phyloP scores from a whole-genome alignment of 2,113 vertebrate species.

The Lepus timidus region DNA sequence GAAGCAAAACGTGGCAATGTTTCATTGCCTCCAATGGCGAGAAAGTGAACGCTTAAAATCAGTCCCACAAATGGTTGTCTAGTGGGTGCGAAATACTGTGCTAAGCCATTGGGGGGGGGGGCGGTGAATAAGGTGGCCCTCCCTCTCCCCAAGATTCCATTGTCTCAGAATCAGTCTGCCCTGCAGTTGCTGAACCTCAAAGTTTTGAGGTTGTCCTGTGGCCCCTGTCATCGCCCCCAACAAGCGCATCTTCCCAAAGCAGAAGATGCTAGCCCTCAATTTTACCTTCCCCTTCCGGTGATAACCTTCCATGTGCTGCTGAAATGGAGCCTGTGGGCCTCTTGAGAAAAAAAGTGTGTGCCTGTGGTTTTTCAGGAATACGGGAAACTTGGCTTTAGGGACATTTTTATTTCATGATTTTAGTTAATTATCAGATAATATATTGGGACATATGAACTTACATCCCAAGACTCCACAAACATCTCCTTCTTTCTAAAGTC shows the following conservation, averaged over 20 bases:
- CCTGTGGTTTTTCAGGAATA: neutral
- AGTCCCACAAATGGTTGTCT: neutral
- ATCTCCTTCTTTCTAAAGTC: neutral
- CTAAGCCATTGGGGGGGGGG: too few species aligned
- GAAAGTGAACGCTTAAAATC: neutral
- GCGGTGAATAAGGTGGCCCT: neutral
- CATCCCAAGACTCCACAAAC: neutral
- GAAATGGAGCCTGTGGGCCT: neutral
- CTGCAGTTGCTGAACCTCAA: neutral
- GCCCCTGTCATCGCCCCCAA: neutral
- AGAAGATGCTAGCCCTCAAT: neutral
- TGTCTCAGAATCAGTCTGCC: neutral
- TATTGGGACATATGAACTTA: neutral
- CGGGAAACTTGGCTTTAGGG: neutral
- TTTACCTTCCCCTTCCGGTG: neutral
- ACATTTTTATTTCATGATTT: constrained; percentile 36
- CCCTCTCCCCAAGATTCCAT: neutral
- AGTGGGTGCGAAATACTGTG: neutral
- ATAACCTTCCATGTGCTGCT: neutral
- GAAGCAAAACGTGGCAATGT: neutral
- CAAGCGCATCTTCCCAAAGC: neutral
- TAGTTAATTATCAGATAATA: constrained; percentile 59
- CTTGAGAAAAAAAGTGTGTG: neutral
- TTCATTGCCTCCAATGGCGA: neutral
- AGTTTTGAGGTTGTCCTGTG: neutral